phyloP scores from a whole-genome alignment of 2,797 vertebrate genomes.

The Notolabrus celidotus region DNA sequence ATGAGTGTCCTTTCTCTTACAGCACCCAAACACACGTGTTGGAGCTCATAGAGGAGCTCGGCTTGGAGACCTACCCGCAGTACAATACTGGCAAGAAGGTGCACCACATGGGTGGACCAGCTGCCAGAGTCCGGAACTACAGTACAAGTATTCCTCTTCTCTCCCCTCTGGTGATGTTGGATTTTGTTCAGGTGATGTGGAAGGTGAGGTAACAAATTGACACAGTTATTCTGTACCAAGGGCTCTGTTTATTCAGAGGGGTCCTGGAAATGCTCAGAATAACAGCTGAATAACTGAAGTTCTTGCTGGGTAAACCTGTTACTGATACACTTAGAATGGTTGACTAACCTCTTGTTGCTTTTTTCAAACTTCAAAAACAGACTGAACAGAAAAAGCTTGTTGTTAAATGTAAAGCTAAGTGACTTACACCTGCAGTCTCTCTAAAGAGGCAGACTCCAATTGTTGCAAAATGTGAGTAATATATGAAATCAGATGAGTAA shows the following conservation, averaged over 20 bases:
- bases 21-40: conserved; percentile 83
- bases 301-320: neutral
- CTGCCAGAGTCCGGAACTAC: conserved; percentile 73
- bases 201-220: conserved; percentile 68
- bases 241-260: conserved; percentile 1
- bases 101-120: conserved; percentile 75
- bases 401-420: no score
- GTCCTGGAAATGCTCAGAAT: neutral
- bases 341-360: no score
- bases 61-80: conserved; percentile 78
- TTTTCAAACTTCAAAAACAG: no score
- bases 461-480: no score
- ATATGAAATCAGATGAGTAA: no score
- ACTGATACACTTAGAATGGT: neutral
- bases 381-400: no score
- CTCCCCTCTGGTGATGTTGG: conserved; percentile 74
- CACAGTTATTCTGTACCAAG: neutral
- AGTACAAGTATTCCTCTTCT: conserved; percentile 74
- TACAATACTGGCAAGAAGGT: conserved; percentile 81
- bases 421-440: no score
- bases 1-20: conserved; percentile 20
- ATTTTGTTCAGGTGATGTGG: conserved; percentile 76
- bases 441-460: no score
- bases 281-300: conserved; percentile 9
- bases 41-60: conserved; percentile 82